Evolutionary conservation across 2,113 vertebrate genomes (phyloP).

Genomic region (Catharus minimus): DNA sequence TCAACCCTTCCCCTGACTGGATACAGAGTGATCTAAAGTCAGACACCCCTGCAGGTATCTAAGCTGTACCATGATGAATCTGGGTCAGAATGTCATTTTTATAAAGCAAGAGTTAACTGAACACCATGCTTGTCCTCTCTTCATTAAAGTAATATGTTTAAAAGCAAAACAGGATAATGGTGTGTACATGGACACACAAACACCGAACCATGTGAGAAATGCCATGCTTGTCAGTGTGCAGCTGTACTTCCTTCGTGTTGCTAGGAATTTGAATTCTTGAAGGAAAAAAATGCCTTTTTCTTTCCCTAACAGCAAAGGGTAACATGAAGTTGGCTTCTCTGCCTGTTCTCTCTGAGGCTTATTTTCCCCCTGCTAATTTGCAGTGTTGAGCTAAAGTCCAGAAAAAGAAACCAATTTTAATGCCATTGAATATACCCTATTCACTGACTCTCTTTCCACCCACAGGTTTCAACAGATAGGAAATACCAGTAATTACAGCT

Average conservation of each 20-base stretch:
- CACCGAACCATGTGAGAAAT: neutral
- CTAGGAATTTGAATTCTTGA: slow-evolving; percentile 29
- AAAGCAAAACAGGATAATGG: slow-evolving; percentile 14
- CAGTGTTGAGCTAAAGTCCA: slow-evolving; percentile 57
- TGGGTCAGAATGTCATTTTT: neutral
- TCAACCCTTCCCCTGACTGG: neutral
- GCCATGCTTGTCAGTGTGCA: neutral
- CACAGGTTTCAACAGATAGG: slow-evolving; percentile 49
- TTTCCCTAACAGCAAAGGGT: neutral
- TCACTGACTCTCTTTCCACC: slow-evolving; percentile 45
- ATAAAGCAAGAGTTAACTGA: slow-evolving; percentile 12
- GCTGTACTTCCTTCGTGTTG: neutral
- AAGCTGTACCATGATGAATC: neutral
- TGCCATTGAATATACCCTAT: slow-evolving; percentile 45
- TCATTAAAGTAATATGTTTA: slow-evolving; percentile 13
- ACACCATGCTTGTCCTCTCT: neutral
- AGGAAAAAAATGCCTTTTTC: slow-evolving; percentile 4
- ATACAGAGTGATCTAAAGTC: neutral
- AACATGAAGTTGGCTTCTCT: slow-evolving; percentile 34
- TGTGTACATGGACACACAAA: neutral
- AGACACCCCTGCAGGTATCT: neutral
- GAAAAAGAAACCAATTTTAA: slow-evolving; percentile 48
- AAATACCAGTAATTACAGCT: slow-evolving; percentile 64
- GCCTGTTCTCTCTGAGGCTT: slow-evolving; percentile 32
- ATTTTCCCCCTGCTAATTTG: slow-evolving; percentile 64